phyloP scores from a whole-genome alignment of 1,140 invertebrate species.

The Apis dorsata region DNA sequence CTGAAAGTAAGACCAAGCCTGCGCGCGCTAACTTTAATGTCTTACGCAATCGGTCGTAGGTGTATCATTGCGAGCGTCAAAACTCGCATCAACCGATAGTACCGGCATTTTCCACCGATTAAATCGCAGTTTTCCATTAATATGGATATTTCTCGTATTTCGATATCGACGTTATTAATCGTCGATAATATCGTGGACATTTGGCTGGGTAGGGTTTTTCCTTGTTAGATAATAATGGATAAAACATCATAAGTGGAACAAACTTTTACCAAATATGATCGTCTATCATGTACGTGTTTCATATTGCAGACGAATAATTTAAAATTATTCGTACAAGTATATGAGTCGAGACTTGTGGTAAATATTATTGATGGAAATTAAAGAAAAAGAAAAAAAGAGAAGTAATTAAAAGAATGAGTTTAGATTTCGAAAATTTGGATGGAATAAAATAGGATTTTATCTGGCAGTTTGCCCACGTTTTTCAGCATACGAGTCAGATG shows the following conservation, averaged over 20 bases:
- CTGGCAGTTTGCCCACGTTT: conserved; percentile 31
- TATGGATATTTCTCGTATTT: too few species aligned
- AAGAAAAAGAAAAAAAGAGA: too few species aligned
- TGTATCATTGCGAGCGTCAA: conserved; percentile 50
- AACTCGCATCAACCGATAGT: conserved; percentile 22
- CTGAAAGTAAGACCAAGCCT: conserved; percentile 69
- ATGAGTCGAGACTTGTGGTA: too few species aligned
- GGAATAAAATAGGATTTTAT: not conserved
- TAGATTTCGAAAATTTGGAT: not conserved
- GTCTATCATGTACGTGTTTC: too few species aligned
- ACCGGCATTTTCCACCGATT: not conserved
- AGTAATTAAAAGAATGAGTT: not conserved
- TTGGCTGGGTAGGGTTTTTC: too few species aligned
- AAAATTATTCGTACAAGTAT: too few species aligned
- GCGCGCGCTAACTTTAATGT: conserved; percentile 62
- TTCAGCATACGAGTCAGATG: conserved; percentile 11
- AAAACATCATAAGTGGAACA: too few species aligned
- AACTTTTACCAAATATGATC: too few species aligned
- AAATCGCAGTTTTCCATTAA: not conserved
- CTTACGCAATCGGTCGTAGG: conserved; percentile 64
- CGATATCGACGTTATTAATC: not conserved
- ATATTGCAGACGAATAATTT: too few species aligned
- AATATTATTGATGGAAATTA: too few species aligned
- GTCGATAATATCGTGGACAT: not conserved
- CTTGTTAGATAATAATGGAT: too few species aligned